Evolutionary conservation across 1,140 invertebrate species (phyloP).

Genomic region (Monomorium pharaonis): DNA sequence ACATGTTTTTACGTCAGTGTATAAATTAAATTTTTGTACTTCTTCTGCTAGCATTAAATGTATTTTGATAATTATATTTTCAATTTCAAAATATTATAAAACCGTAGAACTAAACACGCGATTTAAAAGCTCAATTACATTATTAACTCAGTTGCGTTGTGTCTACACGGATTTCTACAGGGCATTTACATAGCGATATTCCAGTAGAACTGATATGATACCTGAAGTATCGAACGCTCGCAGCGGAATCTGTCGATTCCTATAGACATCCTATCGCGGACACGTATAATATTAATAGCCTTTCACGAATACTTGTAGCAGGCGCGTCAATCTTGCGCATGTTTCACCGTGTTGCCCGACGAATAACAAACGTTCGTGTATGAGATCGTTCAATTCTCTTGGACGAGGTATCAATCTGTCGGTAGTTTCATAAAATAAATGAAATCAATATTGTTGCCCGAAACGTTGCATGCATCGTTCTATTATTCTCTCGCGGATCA

Average conservation of each 20-base stretch:
- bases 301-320: constrained; percentile 10
- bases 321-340: constrained; percentile 20
- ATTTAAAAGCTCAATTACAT: constrained; percentile 1
- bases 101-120: background rate
- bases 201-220: background rate
- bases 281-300: constrained; percentile 34
- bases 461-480: background rate
- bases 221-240: background rate
- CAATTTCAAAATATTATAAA: background rate
- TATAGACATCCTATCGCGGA: constrained; percentile 1
- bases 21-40: background rate
- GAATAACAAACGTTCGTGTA: background rate
- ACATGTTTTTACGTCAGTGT: background rate
- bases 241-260: constrained; percentile 22
- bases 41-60: background rate
- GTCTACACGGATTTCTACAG: background rate
- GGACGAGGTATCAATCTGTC: background rate
- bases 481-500: background rate
- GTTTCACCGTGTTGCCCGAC: background rate
- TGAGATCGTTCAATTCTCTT: constrained; percentile 17
- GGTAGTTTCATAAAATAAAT: constrained; percentile 32
- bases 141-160: background rate
- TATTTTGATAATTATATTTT: background rate
- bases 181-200: background rate
- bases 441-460: constrained; percentile 29